phyloP scores from a whole-genome alignment of 1,140 invertebrate species.

The Pseudomyrmex concolor region DNA sequence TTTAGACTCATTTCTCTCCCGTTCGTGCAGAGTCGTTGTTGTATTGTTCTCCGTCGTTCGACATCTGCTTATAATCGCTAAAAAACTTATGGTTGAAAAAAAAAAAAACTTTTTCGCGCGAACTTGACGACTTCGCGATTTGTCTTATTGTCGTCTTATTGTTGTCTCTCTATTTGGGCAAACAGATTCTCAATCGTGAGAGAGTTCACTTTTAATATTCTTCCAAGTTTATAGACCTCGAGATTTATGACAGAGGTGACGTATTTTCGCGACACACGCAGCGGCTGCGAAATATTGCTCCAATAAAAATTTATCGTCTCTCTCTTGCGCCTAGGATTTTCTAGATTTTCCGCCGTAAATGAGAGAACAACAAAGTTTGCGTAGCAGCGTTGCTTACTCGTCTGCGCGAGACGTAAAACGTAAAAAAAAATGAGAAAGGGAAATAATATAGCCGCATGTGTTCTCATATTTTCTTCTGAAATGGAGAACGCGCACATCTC shows the following conservation, averaged over 20 bases:
- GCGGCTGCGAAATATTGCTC: slow-evolving; percentile 16
- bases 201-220: slow-evolving; percentile 35
- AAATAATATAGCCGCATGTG: slow-evolving; percentile 21
- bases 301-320: slow-evolving; percentile 44
- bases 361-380: background rate
- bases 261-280: background rate
- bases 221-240: slow-evolving; percentile 26
- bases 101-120: no score
- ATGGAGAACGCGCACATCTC: slow-evolving; percentile 13
- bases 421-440: background rate
- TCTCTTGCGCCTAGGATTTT: background rate
- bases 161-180: no score
- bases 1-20: slow-evolving; percentile 12
- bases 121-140: background rate
- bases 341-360: background rate
- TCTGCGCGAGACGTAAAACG: background rate
- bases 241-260: background rate
- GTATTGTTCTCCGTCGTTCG: no score
- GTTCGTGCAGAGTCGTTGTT: background rate
- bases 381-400: background rate
- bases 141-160: background rate
- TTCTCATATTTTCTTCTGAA: slow-evolving; percentile 56
- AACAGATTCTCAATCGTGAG: background rate
- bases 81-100: no score
- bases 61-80: no score